A percentile compares a stretch with the other conserved stretches of the same genome.
Evolutionary conservation across 2,113 vertebrate species (phyloP).

Genomic region (Oncorhynchus mykiss): DNA sequence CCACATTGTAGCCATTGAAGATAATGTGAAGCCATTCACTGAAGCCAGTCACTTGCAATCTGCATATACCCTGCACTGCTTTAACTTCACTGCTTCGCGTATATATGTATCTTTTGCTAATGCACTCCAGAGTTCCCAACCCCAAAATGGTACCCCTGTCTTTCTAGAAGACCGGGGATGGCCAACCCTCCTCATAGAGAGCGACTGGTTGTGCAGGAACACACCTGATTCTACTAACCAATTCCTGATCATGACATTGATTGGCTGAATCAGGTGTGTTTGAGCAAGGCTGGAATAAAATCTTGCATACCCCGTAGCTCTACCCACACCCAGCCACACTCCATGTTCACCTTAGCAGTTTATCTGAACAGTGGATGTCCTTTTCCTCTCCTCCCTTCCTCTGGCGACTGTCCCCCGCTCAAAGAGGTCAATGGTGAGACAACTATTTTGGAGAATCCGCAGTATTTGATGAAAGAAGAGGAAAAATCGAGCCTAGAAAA

Average conservation of each 20-base stretch:
- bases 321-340: background rate
- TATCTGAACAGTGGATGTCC: background rate
- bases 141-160: no score
- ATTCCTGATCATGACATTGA: background rate
- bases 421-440: background rate
- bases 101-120: no score
- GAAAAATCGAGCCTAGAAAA: constrained; percentile 41
- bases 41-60: no score
- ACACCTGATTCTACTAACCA: background rate
- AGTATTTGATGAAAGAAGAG: background rate
- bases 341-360: background rate
- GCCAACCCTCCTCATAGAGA: no score
- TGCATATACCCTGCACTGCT: no score
- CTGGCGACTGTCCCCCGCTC: background rate
- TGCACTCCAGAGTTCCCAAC: no score
- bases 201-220: no score
- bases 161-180: no score
- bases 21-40: no score
- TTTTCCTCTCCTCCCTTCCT: background rate
- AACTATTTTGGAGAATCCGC: background rate
- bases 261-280: background rate
- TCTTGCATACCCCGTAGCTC: background rate
- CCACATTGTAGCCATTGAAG: no score
- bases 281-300: background rate
- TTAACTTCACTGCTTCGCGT: no score